Conservation (phyloP, 2,113 vertebrate genomes). For the Dryoscopus gambensis region DNA sequence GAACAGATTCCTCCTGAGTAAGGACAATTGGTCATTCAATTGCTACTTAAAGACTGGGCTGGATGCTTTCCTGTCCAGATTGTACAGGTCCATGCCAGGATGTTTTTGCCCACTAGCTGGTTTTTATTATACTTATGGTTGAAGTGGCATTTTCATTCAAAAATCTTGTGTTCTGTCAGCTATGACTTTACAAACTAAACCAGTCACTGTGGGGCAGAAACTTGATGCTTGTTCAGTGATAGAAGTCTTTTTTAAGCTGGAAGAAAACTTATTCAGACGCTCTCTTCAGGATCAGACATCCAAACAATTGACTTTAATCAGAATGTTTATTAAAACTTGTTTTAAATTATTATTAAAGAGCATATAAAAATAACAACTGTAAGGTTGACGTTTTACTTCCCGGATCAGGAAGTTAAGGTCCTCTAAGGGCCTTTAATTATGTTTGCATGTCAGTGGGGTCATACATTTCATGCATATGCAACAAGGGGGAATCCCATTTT, state of each 20-base stretch:
- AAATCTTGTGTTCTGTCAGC: background rate
- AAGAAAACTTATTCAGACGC: background rate
- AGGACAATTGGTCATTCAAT: background rate
- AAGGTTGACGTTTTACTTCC: background rate
- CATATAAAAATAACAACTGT: background rate
- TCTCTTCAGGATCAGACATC: background rate
- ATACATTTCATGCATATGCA: background rate
- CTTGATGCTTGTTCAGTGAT: background rate
- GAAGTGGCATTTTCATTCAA: conserved; percentile 21
- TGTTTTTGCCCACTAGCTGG: background rate
- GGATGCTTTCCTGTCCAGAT: background rate
- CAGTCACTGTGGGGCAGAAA: background rate
- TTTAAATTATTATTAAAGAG: background rate
- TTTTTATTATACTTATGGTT: background rate
- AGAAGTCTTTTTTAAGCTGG: background rate
- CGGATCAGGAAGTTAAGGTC: background rate
- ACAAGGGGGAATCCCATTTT: background rate
- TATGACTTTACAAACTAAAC: background rate
- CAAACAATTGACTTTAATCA: background rate
- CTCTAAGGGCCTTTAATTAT: background rate
- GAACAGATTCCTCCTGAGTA: background rate
- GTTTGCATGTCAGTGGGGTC: background rate
- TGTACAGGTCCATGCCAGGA: background rate
- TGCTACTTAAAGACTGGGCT: background rate
- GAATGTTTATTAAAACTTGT: background rate